Conservation (phyloP, 2,888 invertebrate species). For the Morinoia aosen region DNA sequence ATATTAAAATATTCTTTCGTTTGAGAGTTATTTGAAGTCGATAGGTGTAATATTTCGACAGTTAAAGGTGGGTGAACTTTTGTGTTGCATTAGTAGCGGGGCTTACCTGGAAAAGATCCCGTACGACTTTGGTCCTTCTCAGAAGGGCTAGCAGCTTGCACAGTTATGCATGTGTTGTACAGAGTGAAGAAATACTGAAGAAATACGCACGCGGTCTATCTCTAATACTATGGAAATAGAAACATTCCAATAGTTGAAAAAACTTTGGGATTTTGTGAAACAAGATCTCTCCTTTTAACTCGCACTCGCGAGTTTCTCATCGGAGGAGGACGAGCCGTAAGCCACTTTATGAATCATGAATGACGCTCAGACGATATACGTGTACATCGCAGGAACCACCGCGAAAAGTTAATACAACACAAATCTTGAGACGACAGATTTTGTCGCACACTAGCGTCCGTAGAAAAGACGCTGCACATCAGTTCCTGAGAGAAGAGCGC, state of each 20-base stretch:
- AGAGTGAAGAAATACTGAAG: not conserved
- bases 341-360: not conserved
- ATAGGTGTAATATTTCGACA: no score
- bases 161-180: no score
- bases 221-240: not conserved
- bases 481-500: not conserved
- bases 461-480: not conserved
- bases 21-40: no score
- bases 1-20: no score
- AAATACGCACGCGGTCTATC: not conserved
- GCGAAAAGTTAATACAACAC: not conserved
- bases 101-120: no score
- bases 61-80: no score
- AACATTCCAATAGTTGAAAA: not conserved
- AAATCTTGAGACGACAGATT: not conserved
- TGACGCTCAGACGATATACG: not conserved
- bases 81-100: no score
- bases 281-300: not conserved
- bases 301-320: not conserved
- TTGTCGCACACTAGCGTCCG: not conserved
- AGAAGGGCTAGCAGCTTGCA: no score
- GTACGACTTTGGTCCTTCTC: no score
- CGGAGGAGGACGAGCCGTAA: not conserved
- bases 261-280: not conserved
- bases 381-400: not conserved